A percentile compares a stretch with the other conserved stretches of the same genome.
These are phyloP conservation scores for Hycleus phaleratus DNA, from an alignment of 1,140 invertebrate genomes.

Conservation along the genomic window DNA sequence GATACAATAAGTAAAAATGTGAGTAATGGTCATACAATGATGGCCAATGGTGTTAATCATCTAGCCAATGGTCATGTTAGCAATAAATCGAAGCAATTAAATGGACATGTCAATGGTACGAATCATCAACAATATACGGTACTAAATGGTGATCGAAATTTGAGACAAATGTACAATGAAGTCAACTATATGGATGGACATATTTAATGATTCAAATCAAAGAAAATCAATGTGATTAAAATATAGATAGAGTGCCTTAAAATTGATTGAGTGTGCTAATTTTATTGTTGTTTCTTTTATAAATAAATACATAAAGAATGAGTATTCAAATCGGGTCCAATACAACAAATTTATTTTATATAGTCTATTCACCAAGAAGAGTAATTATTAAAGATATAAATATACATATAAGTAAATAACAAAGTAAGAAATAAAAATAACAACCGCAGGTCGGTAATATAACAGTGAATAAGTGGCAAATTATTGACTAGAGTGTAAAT, in stretches of 20 bases:
- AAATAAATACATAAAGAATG: not conserved
- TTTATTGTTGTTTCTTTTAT: not conserved
- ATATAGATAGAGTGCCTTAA: constrained; percentile 5
- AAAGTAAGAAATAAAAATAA: too few relatives aligned
- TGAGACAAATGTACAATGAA: constrained; percentile 26
- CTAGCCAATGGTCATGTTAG: constrained; percentile 21
- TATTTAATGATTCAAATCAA: constrained; percentile 20
- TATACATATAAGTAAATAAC: not conserved
- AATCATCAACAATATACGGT: constrained; percentile 12
- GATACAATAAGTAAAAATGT: constrained; percentile 33
- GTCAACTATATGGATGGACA: constrained; percentile 32
- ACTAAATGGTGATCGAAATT: constrained; percentile 14
- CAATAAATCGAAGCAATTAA: constrained; percentile 1
- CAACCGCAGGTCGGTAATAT: constrained; percentile 14
- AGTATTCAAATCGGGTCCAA: constrained; percentile 10
- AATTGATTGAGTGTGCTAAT: not conserved
- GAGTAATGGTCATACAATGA: constrained; percentile 35
- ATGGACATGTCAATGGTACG: constrained; percentile 5
- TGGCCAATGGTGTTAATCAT: constrained; percentile 24
- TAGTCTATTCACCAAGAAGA: constrained; percentile 1
- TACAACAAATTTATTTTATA: constrained; percentile 12
- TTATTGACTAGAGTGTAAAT: not conserved
- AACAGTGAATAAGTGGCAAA: constrained; percentile 22
- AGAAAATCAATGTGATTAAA: constrained; percentile 2
- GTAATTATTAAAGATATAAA: not conserved